Conservation (phyloP, 2,888 invertebrate species). For the Drosophila testacea region DNA sequence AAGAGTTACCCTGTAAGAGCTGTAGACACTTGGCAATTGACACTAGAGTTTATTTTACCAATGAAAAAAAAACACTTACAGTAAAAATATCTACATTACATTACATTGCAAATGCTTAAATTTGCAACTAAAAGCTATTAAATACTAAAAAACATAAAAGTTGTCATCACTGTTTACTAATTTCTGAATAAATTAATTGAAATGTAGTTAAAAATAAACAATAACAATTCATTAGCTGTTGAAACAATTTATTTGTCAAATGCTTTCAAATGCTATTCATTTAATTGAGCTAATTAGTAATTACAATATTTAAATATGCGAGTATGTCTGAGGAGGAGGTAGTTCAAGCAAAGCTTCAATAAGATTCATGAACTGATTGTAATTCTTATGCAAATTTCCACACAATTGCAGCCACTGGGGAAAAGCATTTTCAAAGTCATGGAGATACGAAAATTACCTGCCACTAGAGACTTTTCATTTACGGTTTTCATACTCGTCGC, state of each 20-base stretch:
- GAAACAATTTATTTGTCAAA: not conserved
- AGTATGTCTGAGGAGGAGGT: conserved; percentile 17
- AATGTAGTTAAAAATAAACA: not conserved
- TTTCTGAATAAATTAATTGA: not conserved
- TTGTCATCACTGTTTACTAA: too few species aligned
- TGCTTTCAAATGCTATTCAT: conserved; percentile 16
- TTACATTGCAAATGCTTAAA: too few species aligned
- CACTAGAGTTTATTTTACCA: too few species aligned
- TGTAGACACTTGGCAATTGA: too few species aligned
- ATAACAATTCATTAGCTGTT: conserved; percentile 8
- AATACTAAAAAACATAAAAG: too few species aligned
- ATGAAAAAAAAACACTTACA: too few species aligned
- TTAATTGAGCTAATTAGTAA: conserved; percentile 37
- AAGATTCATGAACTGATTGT: conserved; percentile 38
- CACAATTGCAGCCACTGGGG: not conserved
- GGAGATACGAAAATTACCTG: conserved; percentile 22
- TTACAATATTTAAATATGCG: conserved; percentile 25
- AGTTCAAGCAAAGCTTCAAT: conserved; percentile 18
- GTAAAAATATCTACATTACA: too few species aligned
- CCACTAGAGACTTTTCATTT: conserved; percentile 16
- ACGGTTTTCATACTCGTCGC: not conserved
- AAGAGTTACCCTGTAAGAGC: too few species aligned
- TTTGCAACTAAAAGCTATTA: too few species aligned
- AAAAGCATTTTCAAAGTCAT: conserved; percentile 33
- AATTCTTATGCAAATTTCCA: conserved; percentile 67